Evolutionary conservation across 1,140 invertebrate genomes (phyloP), one percentile per base, ranked within the genome.

Genomic region (Bombus balteatus): DNA sequence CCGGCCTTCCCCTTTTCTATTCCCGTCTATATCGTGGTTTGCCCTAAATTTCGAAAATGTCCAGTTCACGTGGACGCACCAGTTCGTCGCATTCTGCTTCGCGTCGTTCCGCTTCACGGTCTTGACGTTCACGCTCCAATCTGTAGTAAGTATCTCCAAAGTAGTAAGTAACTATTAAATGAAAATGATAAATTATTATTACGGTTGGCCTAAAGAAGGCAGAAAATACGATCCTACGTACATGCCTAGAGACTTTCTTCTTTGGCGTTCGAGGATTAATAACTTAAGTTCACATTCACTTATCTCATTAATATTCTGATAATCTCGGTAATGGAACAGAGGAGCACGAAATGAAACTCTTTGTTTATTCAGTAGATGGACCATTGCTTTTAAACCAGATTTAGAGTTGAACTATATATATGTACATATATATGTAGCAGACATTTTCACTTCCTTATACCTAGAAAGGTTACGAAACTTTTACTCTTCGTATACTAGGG

Each of bases 1-100:
- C 77, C 53, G 41, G 34, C 32, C 74, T 32, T 65, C 75, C 28
- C 75, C n/a, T 41, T 22, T n/a, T 32, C 57, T 65, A 28, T 22
- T 34, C 15, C 41, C 22, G 66, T 57, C 53, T 80, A 82, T 78
- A 81, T 76, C 88, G 75, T 47, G 78, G 89, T 72, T 86, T 90
- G 89, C 39, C 89, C 89, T 90, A 90, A 90, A 90, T 90, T 84
- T 88, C 86, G 72, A 85, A 90, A 90, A 85, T 90, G 89, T 84
- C 65, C 74, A 81, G 65, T 59, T 85, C 83, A 47, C 82, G 41
- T 77, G 41, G 37, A 66, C 74, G 72, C 59, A 22, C 18, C 37
- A 43, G 62, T 37, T 71, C 34, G 66, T 32, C 39, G 59, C 79
- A 57, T 72, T 74, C 43, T 70, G 57, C 70, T 72, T 74, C 41